These are phyloP conservation scores for Laticauda colubrina DNA, from an alignment of 2,113 vertebrate genomes.

Conservation along the genomic window DNA sequence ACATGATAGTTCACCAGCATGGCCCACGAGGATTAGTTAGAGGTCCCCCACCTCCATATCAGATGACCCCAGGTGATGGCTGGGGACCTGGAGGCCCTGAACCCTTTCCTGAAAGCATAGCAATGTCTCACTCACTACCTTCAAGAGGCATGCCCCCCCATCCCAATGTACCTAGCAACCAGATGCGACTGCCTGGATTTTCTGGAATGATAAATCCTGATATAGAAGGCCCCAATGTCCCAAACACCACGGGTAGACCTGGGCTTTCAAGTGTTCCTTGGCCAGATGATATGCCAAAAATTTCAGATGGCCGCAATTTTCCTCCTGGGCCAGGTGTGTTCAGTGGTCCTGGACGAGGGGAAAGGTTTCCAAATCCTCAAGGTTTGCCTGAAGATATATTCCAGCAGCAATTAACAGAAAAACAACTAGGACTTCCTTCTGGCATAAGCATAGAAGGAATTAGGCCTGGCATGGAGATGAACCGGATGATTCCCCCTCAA, in stretches of 20 bases:
- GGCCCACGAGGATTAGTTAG: constrained; percentile 91
- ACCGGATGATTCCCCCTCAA: constrained; percentile 88
- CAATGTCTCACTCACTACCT: constrained; percentile 79
- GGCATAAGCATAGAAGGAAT: constrained; percentile 85
- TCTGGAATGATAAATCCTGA: constrained; percentile 95
- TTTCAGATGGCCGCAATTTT: constrained; percentile 89
- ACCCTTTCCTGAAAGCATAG: constrained; percentile 89
- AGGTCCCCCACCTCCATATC: constrained; percentile 93
- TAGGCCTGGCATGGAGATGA: constrained; percentile 82
- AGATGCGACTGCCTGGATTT: constrained; percentile 93
- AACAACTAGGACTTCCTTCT: constrained; percentile 87
- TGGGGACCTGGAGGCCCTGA: constrained; percentile 89
- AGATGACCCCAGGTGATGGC: constrained; percentile 90
- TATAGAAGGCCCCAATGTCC: constrained; percentile 84
- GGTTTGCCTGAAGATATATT: constrained; percentile 92
- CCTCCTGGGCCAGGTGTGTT: constrained; percentile 90
- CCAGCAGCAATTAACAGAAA: constrained; percentile 91
- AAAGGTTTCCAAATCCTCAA: constrained; percentile 93
- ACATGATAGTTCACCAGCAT: constrained; percentile 96
- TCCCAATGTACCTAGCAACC: constrained; percentile 76
- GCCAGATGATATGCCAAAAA: constrained; percentile 96
- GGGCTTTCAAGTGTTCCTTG: constrained; percentile 87
- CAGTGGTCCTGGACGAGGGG: constrained; percentile 89
- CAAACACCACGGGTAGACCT: constrained; percentile 79
- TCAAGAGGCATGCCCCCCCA: constrained; percentile 89